Evolutionary conservation across 2,113 vertebrate genomes (phyloP).

Genomic region (Jacana jacana): DNA sequence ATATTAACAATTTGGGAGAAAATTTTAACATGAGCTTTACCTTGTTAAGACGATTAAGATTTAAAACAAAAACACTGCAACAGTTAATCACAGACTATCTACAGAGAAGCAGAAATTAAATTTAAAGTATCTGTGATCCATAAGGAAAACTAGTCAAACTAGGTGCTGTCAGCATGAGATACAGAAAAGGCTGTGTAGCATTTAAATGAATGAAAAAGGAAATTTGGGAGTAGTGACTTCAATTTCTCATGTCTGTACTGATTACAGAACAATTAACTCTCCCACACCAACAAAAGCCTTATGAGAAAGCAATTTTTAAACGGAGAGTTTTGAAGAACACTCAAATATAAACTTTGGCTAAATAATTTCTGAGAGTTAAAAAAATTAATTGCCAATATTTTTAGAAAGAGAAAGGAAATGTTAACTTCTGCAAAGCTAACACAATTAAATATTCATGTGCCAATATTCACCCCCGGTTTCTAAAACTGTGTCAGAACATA

Average conservation of each 20-base stretch:
- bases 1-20: neutral
- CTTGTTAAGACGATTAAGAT: slow-evolving; percentile 43
- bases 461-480: neutral
- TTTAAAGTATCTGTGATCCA: neutral
- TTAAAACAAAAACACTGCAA: neutral
- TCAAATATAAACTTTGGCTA: neutral
- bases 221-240: neutral
- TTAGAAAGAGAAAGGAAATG: neutral
- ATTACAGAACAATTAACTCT: neutral
- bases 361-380: neutral
- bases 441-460: neutral
- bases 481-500: neutral
- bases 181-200: neutral
- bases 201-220: neutral
- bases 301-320: neutral
- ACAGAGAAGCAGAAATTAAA: slow-evolving; percentile 5
- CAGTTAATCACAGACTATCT: neutral
- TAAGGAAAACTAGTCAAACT: neutral
- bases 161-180: neutral
- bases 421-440: neutral
- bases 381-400: neutral
- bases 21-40: slow-evolving; percentile 15
- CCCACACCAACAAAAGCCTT: neutral
- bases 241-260: neutral
- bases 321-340: neutral